Evolutionary conservation across 2,888 invertebrate species (phyloP).

Genomic region (Stenodema calcarata): DNA sequence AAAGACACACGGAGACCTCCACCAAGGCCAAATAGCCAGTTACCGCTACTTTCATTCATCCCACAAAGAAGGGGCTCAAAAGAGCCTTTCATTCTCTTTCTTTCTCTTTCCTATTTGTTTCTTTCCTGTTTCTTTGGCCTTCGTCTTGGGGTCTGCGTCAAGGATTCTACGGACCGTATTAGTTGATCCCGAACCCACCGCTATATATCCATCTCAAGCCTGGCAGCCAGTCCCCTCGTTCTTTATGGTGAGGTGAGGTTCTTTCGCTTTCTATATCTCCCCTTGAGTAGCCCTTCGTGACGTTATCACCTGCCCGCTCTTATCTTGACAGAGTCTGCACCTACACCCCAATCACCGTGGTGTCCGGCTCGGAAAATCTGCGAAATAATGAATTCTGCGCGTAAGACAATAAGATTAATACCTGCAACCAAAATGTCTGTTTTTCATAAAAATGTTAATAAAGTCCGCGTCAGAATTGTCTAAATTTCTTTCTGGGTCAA

Average conservation of each 20-base stretch:
- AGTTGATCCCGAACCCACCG: not conserved
- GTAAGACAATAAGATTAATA: too few species aligned
- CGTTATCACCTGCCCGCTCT: not conserved
- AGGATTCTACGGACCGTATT: not conserved
- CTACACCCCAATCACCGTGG: too few species aligned
- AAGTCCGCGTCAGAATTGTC: too few species aligned
- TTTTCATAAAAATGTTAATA: too few species aligned
- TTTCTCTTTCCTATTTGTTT: conserved; percentile 7
- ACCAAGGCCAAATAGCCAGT: not conserved
- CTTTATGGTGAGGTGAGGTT: not conserved
- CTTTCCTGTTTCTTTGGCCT: not conserved
- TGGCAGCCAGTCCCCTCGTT: not conserved
- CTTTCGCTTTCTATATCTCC: not conserved
- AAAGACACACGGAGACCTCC: not conserved
- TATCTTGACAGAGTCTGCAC: not conserved
- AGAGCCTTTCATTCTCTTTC: not conserved
- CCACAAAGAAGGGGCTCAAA: not conserved
- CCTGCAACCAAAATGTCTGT: too few species aligned
- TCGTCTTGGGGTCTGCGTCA: not conserved
- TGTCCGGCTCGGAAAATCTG: too few species aligned
- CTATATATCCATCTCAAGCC: not conserved
- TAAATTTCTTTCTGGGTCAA: too few species aligned
- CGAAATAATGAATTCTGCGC: too few species aligned
- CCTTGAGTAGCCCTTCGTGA: not conserved
- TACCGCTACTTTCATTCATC: not conserved